Evolutionary conservation across 2,113 vertebrate species (phyloP).

Genomic region (Emydura subglobosa): DNA sequence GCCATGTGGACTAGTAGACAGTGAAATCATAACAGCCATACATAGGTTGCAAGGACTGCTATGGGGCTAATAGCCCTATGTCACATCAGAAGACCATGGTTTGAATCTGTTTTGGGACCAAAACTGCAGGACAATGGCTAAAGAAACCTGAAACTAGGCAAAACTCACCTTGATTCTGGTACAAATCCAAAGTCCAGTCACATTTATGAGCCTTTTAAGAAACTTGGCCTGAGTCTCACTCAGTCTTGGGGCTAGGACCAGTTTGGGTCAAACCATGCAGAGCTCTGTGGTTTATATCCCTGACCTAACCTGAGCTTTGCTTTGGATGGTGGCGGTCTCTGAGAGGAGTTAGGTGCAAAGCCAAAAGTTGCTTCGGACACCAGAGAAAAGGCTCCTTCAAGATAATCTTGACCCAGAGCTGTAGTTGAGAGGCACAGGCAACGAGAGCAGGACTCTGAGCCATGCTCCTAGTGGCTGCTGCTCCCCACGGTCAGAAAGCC

Average conservation of each 20-base stretch:
- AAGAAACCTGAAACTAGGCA: background rate
- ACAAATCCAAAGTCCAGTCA: background rate
- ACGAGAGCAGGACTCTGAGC: background rate
- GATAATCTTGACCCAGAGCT: background rate
- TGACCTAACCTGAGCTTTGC: background rate
- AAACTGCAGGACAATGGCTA: background rate
- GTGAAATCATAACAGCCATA: background rate
- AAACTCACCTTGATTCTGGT: background rate
- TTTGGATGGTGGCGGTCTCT: background rate
- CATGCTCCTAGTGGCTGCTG: background rate
- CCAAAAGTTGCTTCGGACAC: background rate
- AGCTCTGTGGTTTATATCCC: background rate
- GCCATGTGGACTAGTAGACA: accelerated
- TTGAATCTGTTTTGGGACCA: background rate
- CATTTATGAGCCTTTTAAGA: background rate
- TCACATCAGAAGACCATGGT: background rate
- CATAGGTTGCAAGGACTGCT: background rate
- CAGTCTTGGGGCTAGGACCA: background rate
- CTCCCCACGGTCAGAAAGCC: background rate
- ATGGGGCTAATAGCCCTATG: background rate
- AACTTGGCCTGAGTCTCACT: background rate
- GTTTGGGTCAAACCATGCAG: background rate
- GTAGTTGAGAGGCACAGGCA: background rate
- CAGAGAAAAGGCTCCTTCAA: background rate
- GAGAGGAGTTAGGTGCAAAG: background rate